Evolutionary conservation across 2,888 invertebrate species (phyloP).

Genomic region (Xestia rhomboidea): DNA sequence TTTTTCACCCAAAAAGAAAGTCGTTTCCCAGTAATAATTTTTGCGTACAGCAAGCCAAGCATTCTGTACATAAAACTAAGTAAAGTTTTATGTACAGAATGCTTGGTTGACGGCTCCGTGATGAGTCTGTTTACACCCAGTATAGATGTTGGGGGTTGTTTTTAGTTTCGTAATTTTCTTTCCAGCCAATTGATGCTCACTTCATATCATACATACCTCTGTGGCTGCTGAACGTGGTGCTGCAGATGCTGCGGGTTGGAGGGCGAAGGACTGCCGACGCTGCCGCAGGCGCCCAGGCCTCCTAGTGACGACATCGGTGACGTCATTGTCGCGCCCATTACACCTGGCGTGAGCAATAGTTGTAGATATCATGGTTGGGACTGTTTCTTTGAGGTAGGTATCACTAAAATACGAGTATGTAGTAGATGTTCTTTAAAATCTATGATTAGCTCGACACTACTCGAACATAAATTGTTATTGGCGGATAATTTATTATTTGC

Average conservation of each 20-base stretch:
- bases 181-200: conserved; percentile 16
- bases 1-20: no score
- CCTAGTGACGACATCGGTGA: conserved; percentile 86
- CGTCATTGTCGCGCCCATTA: conserved; percentile 84
- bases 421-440: not conserved
- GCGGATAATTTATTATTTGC: no score
- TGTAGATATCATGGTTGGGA: conserved; percentile 11
- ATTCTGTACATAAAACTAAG: no score
- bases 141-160: no score
- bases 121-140: no score
- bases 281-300: conserved; percentile 85
- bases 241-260: conserved; percentile 90
- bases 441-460: not conserved
- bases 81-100: no score
- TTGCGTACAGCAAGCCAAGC: no score
- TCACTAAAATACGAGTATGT: not conserved
- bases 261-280: conserved; percentile 93
- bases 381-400: not conserved
- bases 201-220: conserved; percentile 73
- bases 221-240: conserved; percentile 91
- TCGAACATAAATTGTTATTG: not conserved
- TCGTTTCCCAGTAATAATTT: no score
- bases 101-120: no score
- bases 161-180: not conserved
- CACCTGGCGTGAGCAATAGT: conserved; percentile 72